Conservation (phyloP, 2,113 vertebrate species). For the Fulmarus glacialis region DNA sequence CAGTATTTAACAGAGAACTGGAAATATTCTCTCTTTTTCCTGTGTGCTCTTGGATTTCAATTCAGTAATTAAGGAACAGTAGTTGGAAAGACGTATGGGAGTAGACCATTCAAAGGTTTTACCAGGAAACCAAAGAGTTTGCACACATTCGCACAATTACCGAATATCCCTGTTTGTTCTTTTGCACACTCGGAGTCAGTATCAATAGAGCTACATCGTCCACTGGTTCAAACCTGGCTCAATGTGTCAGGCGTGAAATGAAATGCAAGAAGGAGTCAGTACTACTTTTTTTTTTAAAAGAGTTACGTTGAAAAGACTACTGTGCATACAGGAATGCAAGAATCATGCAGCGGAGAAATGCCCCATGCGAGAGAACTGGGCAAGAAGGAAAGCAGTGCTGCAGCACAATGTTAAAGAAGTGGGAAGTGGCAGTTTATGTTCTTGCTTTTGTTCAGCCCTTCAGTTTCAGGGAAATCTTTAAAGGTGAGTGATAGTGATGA, state of each 20-base stretch:
- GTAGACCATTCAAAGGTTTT: neutral
- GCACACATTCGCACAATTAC: neutral
- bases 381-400: neutral
- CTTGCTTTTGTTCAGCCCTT: neutral
- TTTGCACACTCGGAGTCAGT: neutral
- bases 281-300: neutral
- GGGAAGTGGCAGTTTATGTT: neutral
- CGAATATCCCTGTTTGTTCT: neutral
- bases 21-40: neutral
- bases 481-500: neutral
- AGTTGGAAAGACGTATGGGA: neutral
- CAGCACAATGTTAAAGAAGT: neutral
- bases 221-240: neutral
- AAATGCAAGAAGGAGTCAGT: neutral
- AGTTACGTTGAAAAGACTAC: neutral
- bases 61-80: neutral
- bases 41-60: neutral
- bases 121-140: neutral
- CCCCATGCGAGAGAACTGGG: fast-evolving
- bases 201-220: neutral
- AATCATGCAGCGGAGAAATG: neutral
- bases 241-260: neutral
- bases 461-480: neutral
- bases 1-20: neutral
- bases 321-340: neutral